Percentiles rank a stretch among this genome's conserved stretches.
Conservation (phyloP, 2,113 vertebrate genomes). For the Zapus hudsonius region DNA sequence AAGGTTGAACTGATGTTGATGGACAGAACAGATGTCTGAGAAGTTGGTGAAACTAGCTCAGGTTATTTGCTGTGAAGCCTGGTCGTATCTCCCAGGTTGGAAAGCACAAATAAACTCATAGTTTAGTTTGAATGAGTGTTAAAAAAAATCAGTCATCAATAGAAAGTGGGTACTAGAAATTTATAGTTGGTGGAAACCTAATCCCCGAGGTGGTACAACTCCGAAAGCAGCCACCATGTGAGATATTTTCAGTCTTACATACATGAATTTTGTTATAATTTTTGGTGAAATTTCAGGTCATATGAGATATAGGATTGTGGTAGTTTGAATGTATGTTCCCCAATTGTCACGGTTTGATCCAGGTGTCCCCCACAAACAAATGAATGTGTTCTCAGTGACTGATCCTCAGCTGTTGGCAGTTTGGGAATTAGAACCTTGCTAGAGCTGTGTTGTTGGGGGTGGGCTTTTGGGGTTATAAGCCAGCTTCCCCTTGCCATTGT, state of each 20-base stretch:
- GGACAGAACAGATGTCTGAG: neutral
- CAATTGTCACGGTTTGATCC: too few relatives aligned
- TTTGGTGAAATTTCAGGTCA: neutral
- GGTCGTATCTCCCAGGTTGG: neutral
- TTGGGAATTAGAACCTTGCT: too few relatives aligned
- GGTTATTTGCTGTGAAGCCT: neutral
- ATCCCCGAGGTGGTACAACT: neutral
- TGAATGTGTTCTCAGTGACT: too few relatives aligned
- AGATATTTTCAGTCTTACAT: neutral
- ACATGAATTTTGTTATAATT: neutral
- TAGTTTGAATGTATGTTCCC: too few relatives aligned
- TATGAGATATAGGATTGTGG: neutral
- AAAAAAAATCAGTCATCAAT: neutral
- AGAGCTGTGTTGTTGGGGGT: too few relatives aligned
- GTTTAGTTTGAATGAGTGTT: neutral
- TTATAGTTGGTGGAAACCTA: neutral
- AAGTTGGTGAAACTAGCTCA: neutral
- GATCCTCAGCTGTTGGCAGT: too few relatives aligned
- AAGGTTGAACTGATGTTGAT: neutral
- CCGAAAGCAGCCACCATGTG: neutral
- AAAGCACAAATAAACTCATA: neutral
- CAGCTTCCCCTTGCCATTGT: too few relatives aligned
- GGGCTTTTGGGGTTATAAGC: too few relatives aligned
- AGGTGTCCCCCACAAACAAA: too few relatives aligned
- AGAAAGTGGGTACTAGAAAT: neutral